Percentiles rank a stretch among this genome's conserved stretches.
Conservation (phyloP, 2,113 vertebrate species). For the Platysteira castanea region DNA sequence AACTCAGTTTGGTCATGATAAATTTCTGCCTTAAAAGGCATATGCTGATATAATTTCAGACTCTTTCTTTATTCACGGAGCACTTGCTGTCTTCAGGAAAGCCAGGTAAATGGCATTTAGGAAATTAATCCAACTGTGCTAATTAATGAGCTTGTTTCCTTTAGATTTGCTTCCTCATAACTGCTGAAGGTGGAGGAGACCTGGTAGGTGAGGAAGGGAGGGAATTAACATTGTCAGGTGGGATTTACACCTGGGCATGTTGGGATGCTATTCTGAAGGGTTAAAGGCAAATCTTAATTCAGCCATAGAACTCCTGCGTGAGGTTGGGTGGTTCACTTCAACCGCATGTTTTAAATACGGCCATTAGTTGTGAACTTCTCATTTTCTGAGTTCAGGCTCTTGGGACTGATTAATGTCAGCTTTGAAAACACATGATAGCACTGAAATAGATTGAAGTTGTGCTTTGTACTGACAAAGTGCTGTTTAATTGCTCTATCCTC, state of each 20-base stretch:
- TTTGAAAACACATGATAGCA: constrained; percentile 49
- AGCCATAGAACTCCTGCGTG: background rate
- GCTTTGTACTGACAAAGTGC: constrained; percentile 58
- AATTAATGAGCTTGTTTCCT: background rate
- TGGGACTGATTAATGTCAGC: constrained; percentile 40
- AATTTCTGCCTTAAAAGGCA: background rate
- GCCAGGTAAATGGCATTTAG: background rate
- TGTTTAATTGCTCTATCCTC: constrained; percentile 54
- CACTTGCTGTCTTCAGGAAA: background rate
- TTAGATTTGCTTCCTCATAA: background rate
- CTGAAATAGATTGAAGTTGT: constrained; percentile 54
- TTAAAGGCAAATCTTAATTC: background rate
- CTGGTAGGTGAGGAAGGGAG: background rate
- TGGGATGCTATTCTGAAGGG: background rate
- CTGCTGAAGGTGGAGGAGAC: background rate
- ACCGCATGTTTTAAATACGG: background rate
- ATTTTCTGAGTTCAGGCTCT: constrained; percentile 36
- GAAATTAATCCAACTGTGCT: background rate
- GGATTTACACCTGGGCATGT: background rate
- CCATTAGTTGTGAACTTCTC: constrained; percentile 44
- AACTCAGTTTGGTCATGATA: background rate
- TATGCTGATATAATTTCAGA: background rate
- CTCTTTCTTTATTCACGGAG: background rate
- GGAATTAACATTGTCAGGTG: background rate
- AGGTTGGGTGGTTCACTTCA: background rate